Conservation (phyloP, 1,140 invertebrate genomes). For the Sitophilus oryzae region DNA sequence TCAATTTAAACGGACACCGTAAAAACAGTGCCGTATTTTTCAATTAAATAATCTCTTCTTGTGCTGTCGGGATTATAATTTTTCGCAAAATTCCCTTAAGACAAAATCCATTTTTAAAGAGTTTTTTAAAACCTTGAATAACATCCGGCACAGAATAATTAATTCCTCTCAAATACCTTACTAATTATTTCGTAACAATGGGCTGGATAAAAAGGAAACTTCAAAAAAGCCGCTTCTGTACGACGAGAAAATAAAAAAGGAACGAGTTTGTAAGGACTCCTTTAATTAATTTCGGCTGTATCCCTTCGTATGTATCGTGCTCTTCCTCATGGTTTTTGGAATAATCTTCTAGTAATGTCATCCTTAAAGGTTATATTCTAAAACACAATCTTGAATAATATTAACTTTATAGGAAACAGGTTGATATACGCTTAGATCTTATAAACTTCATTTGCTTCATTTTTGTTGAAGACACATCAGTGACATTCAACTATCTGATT, state of each 20-base stretch:
- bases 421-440: no score
- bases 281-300: conserved; percentile 20
- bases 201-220: conserved; percentile 12
- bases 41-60: neutral
- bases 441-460: no score
- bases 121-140: neutral
- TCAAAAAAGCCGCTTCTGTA: conserved; percentile 3
- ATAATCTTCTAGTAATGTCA: no score
- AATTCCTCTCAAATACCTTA: conserved; percentile 15
- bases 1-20: no score
- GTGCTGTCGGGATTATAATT: no score
- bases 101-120: neutral
- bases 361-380: no score
- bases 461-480: no score
- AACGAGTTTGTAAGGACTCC: conserved; percentile 17
- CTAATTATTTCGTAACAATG: conserved; percentile 16
- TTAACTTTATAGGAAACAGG: no score
- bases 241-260: conserved; percentile 8
- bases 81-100: neutral
- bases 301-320: conserved; percentile 1
- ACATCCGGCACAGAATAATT: conserved; percentile 8
- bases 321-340: no score
- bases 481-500: no score
- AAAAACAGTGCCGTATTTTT: no score
- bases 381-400: no score